Base-by-base conservation (phyloP, 2,113 vertebrate species). In the Scophthalmus maximus region DNA sequence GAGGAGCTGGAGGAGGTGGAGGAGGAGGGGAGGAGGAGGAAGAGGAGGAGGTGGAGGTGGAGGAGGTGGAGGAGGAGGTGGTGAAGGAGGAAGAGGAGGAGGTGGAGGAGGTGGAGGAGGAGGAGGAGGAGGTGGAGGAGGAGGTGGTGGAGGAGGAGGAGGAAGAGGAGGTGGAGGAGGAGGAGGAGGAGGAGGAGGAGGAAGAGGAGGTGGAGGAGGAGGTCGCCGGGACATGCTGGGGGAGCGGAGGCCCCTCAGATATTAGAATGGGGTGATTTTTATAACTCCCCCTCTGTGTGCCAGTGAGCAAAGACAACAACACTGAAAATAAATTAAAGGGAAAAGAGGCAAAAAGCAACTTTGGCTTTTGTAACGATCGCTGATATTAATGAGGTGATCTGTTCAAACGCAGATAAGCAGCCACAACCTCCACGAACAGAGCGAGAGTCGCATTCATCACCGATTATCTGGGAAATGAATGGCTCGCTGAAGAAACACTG, bases 271-370 rank as follows among this genome's bases (percentile, higher is more conserved):
- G n/a, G n/a, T n/a, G n/a, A n/a, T n/a, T 36, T 57, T 61, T 53
- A 36, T 61, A 61, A 73, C 34, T 40, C 51, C 22, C 6, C 51
- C 47, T 29, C 22, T 0, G 40, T 23, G 34, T 3, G 68, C 61
- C 79, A 79, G 59, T 67, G 73, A 86, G 25, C 34, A 38, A 78
- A 55, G 66, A 76, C 23, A 70, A 62, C 12, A 64, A 40, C 32
- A 1, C 7, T 0, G 44, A n/a, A 20, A 23, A 52, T 15, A 62
- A 42, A 38, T n/a, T n/a, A n/a, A n/a, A n/a, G n/a, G n/a, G 11
- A 38, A 12, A 26, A 12, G 9, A 55, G 15, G 7, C 6, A 30
- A 29, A 55, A 4, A 32, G 3, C 8, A 55, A n/a, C 52, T 58
- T 14, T 5, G 1, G 25, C 42, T n/a, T 62, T 25, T 23, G 47